Base-by-base conservation (phyloP, 2,888 invertebrate species). In the Chrysolina americana region DNA sequence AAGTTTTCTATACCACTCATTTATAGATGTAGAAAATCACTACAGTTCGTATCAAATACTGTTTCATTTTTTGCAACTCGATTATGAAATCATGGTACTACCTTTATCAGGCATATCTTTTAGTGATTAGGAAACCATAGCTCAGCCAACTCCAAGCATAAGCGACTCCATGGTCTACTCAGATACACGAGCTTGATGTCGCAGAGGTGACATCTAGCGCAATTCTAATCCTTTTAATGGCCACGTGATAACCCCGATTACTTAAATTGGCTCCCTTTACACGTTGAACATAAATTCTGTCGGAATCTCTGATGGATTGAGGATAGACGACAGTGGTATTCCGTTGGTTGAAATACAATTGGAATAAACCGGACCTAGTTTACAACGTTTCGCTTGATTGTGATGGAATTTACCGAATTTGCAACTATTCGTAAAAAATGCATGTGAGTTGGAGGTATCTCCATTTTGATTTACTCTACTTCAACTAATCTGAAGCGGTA, bases 261-360 rank as follows among this genome's bases (percentile, higher is more conserved):
- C 91, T 91, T 91, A 92, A 91, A 92, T 92, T 92, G 91, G 91
- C 91, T 90, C 90, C 91, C 90, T 91, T 91, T 90, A 90, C 90
- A 90, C 90, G 90, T 90, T 90, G 72, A 72, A 79, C 78, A 80
- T 81, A 81, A 81, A 82, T 81, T 82, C 77, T 62, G 56, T 44
- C 50, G 73, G 66, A 72, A 65, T 70, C 71, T 44, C 69, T 77
- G 78, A 78, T 50, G 73, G 72, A 76, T 75, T 74, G 70, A 65
- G 75, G 65, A 23, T 62, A 44, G 63, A 44, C 21, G 23, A 1
- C n/a, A 13, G 21, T 17, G 36, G 13, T 47, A 47, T 15, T 15
- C 0, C 2, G 15, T 47, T n/a, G n/a, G 2, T 47, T 15, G 15
- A n/a, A 47, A 15, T n/a, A 5, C n/a, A n/a, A 47, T 47, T 15